Percentiles rank a stretch among this genome's conserved stretches.
phyloP scores from a whole-genome alignment of 2,113 vertebrate genomes.

The Speoplatyrhinus poulsoni region DNA sequence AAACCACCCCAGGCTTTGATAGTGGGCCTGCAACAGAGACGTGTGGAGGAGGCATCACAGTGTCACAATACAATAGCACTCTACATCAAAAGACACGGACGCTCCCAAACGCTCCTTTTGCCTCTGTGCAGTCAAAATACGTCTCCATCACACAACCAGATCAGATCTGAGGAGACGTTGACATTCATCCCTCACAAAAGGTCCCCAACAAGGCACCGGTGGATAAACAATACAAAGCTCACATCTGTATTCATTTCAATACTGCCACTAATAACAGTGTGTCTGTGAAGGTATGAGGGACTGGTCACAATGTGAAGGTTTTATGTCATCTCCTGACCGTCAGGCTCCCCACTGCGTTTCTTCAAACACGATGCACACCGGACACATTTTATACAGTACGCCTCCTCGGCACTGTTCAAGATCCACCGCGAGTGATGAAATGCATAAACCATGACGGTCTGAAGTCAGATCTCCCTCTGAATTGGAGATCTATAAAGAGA shows the following conservation, averaged over 20 bases:
- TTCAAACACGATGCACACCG: not conserved
- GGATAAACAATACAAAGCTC: not conserved
- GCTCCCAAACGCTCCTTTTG: not conserved
- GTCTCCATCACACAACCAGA: conserved; percentile 23
- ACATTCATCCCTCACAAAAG: conserved; percentile 23
- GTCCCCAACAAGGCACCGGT: conserved; percentile 4
- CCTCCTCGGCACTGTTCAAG: conserved; percentile 21
- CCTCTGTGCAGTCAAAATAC: too few species aligned
- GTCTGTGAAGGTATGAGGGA: not conserved
- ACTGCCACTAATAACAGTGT: not conserved
- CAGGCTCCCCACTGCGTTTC: not conserved
- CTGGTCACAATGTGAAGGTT: too few species aligned
- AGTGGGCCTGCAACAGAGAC: conserved; percentile 16
- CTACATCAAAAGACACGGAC: conserved; percentile 38
- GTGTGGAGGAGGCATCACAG: conserved; percentile 40
- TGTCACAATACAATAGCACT: conserved; percentile 38
- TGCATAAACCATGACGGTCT: conserved; percentile 54
- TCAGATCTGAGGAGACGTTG: conserved; percentile 38
- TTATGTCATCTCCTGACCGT: too few species aligned
- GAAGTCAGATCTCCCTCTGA: conserved; percentile 34
- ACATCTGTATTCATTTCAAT: not conserved
- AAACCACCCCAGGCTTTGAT: conserved; percentile 45
- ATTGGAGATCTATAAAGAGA: conserved; percentile 34
- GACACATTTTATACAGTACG: conserved; percentile 11
- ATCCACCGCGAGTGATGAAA: conserved; percentile 29